These are phyloP conservation scores for Anastrepha ludens DNA, from an alignment of 1,140 invertebrate species.

Conservation along the genomic window DNA sequence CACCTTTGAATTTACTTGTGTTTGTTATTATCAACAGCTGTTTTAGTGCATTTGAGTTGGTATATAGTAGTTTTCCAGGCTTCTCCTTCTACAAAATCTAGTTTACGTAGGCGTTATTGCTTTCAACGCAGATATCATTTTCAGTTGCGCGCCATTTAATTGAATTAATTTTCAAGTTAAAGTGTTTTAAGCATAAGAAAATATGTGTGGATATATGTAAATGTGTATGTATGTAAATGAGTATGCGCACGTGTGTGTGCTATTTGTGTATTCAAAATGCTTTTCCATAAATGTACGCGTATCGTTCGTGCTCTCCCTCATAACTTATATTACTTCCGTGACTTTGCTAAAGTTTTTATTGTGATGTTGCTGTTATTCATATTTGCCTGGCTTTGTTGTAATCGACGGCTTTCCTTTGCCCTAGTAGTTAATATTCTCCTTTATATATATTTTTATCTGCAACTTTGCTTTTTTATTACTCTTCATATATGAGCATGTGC, in stretches of 20 bases:
- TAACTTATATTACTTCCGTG: no score
- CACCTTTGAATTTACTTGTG: background rate
- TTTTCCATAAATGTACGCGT: background rate
- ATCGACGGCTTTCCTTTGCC: no score
- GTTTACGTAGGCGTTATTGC: conserved; percentile 14
- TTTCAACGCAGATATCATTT: conserved; percentile 14
- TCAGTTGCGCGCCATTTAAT: conserved; percentile 27
- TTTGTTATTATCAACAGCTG: conserved; percentile 17
- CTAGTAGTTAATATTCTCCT: no score
- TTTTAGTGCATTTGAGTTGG: background rate
- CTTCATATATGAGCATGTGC: no score
- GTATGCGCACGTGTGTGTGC: background rate
- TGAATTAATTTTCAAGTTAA: conserved; percentile 27
- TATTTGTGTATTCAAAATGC: background rate
- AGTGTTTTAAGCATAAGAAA: background rate
- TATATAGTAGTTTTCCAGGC: conserved; percentile 16
- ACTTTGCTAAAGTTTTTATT: background rate
- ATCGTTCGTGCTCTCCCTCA: background rate
- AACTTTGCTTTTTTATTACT: no score
- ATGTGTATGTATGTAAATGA: background rate
- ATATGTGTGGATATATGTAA: background rate
- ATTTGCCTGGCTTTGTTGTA: background rate
- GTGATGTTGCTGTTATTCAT: background rate
- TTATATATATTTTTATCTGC: no score
- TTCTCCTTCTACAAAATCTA: background rate